phyloP scores from a whole-genome alignment of 2,888 invertebrate species.

The Noctua janthe region DNA sequence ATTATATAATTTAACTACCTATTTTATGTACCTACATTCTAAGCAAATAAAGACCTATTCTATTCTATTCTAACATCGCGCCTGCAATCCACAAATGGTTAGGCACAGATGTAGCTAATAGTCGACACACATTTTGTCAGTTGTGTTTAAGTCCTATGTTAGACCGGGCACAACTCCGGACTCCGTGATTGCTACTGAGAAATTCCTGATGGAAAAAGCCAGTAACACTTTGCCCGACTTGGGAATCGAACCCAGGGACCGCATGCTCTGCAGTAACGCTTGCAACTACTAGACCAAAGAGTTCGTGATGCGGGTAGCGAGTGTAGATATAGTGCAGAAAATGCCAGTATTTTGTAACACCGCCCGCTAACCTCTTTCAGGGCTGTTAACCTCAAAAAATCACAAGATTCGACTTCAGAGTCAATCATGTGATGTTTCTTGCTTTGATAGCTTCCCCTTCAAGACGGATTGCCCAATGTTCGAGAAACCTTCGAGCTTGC shows the following conservation, averaged over 20 bases:
- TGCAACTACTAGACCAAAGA: background rate
- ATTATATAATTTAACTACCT: too few species aligned
- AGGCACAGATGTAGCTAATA: background rate
- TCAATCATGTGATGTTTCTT: background rate
- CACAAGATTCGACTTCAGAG: constrained; percentile 26
- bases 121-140: background rate
- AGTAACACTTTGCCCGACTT: background rate
- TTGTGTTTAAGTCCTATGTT: too few species aligned
- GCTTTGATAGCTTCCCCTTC: constrained; percentile 21
- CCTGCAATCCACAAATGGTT: background rate
- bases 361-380: constrained; percentile 5
- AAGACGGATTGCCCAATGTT: constrained; percentile 35
- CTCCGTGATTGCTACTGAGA: background rate
- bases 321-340: background rate
- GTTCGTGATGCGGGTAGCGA: background rate
- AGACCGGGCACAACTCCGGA: background rate
- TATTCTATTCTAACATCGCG: background rate
- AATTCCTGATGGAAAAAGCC: background rate
- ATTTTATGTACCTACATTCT: too few species aligned
- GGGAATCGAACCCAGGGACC: background rate
- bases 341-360: background rate
- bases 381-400: constrained; percentile 33
- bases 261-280: background rate
- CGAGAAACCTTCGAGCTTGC: constrained; percentile 37
- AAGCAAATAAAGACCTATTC: too few species aligned